Conservation (phyloP, 2,113 vertebrate genomes). For the Shinisaurus crocodilurus region DNA sequence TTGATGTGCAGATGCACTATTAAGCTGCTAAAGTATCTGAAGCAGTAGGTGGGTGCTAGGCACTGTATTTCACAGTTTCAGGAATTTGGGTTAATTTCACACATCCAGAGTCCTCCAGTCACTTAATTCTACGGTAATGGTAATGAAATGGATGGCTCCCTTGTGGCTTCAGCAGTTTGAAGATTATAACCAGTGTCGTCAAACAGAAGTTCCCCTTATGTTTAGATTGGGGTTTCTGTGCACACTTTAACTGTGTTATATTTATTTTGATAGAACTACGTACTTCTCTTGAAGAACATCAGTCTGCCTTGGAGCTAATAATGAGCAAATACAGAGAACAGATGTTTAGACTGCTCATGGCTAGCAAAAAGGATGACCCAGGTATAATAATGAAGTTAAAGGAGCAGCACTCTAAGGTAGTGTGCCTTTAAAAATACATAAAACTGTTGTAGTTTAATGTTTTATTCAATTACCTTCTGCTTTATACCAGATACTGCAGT, state of each 20-base stretch:
- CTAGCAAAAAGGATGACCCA: constrained; percentile 93
- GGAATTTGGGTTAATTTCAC: not conserved
- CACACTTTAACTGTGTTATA: not conserved
- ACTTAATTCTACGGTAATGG: not conserved
- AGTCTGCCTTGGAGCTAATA: constrained; percentile 96
- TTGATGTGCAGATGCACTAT: not conserved
- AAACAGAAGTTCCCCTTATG: not conserved
- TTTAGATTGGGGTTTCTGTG: not conserved
- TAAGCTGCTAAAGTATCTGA: not conserved
- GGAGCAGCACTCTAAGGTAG: constrained; percentile 95
- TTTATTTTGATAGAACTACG: constrained; percentile 84
- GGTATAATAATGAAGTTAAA: constrained; percentile 91
- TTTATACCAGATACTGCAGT: not conserved
- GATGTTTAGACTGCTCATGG: constrained; percentile 93
- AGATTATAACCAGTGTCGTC: not conserved
- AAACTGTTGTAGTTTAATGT: not conserved
- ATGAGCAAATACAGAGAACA: constrained; percentile 98
- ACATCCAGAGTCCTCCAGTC: not conserved
- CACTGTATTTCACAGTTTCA: not conserved
- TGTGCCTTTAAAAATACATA: not conserved
- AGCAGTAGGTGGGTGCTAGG: not conserved
- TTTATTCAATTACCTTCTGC: not conserved
- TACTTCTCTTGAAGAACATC: constrained; percentile 94
- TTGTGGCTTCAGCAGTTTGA: not conserved
- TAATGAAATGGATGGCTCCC: not conserved